phyloP scores from a whole-genome alignment of 1,140 invertebrate genomes.

The Rhagoletis pomonella region DNA sequence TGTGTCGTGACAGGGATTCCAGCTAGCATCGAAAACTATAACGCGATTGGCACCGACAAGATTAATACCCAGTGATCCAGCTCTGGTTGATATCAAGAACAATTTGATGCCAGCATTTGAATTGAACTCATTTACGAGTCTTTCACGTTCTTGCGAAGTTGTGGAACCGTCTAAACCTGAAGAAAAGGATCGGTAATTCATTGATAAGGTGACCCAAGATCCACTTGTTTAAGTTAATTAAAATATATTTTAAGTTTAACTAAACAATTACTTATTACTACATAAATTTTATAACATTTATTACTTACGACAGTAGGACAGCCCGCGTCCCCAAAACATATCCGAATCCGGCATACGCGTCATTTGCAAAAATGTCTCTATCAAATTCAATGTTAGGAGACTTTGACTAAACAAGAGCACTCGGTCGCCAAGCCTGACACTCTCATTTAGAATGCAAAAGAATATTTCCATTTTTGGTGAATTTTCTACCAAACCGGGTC shows the following conservation, averaged over 20 bases:
- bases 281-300: no score
- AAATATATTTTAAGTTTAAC: neutral
- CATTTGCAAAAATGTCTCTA: conserved; percentile 94
- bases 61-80: conserved; percentile 98
- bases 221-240: neutral
- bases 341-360: conserved; percentile 85
- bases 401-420: conserved; percentile 98
- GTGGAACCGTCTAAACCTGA: conserved; percentile 95
- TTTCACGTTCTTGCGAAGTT: conserved; percentile 93
- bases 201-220: neutral
- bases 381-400: conserved; percentile 95
- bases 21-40: conserved; percentile 98
- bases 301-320: conserved; percentile 92
- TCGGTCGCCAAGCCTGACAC: conserved; percentile 90
- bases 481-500: conserved; percentile 91
- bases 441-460: conserved; percentile 94
- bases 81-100: conserved; percentile 97
- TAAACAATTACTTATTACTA: neutral
- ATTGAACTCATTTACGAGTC: conserved; percentile 98
- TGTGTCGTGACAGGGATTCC: conserved; percentile 99
- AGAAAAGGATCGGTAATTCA: conserved; percentile 4
- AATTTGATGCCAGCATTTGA: conserved; percentile 90
- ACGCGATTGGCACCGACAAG: conserved; percentile 97
- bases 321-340: conserved; percentile 89
- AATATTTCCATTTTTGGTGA: conserved; percentile 97